Conservation (phyloP, 2,797 vertebrate genomes). For the Chiloscyllium punctatum region DNA sequence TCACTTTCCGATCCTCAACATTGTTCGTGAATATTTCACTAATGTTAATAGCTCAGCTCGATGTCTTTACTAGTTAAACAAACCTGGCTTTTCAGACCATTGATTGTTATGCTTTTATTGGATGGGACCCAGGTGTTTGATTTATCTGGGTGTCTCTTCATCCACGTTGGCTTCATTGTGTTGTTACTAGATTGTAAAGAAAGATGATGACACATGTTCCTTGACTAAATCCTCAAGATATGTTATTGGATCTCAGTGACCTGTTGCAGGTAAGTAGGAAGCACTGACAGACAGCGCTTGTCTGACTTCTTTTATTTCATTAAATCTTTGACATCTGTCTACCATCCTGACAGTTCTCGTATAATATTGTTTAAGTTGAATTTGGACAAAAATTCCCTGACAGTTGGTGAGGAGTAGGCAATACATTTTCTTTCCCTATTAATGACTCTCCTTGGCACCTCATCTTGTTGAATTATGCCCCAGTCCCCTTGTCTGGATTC, state of each 20-base stretch:
- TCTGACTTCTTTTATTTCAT: slow-evolving; percentile 20
- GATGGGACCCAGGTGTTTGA: neutral
- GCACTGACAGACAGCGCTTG: neutral
- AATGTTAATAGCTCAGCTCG: neutral
- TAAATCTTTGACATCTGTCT: neutral
- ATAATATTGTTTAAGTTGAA: neutral
- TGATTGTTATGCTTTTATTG: neutral
- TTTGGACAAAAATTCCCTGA: neutral
- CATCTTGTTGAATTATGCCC: neutral
- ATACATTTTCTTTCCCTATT: neutral
- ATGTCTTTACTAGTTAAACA: neutral
- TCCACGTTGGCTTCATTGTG: neutral
- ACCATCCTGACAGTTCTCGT: neutral
- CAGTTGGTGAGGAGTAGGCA: neutral
- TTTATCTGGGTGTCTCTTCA: neutral
- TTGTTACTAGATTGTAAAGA: slow-evolving; percentile 25
- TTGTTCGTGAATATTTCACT: neutral
- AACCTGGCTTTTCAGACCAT: neutral
- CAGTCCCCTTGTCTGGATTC: neutral
- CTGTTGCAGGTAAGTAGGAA: slow-evolving; percentile 77
- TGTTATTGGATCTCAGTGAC: slow-evolving; percentile 94
- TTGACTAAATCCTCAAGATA: slow-evolving; percentile 73
- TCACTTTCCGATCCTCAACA: neutral
- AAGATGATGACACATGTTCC: slow-evolving; percentile 45
- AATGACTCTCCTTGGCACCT: neutral